Evolutionary conservation across 2,888 invertebrate genomes (phyloP), one percentile per base, ranked within the genome.

Genomic region (Noctuana brunneofusca): DNA sequence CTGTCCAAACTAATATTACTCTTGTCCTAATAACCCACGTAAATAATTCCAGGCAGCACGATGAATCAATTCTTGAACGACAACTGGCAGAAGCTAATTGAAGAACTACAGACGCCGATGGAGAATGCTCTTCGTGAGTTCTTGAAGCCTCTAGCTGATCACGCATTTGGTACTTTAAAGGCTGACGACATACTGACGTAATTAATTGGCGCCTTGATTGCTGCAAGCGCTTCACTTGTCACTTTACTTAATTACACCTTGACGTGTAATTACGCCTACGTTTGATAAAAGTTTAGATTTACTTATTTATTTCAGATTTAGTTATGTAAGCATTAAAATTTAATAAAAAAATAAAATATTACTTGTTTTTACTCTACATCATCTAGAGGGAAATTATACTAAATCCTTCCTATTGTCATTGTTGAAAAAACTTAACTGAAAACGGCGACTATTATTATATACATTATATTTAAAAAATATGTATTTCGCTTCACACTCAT

Each of bases 51-150:
- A 92, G 95, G 95, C 27, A 91, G 93, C 18, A 93, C 94, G 1
- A 95, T 96, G 94, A 96, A 96, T 78, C 81, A 92, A 30, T 96
- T 96, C 76, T 80, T 96, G 20, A 96, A 96, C 74, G 95, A 96
- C 52, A 96, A 96, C 77, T 96, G 96, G 96, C 92, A 93, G 71
- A 92, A 92, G 30, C 89, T 96, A 0, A 92, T 94, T 0, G 93
- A 93, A 27, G 96, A 96, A 73, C 90, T 96, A 3, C 95, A 95
- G 71, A 94, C 94, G 0, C 93, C 95, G 0, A 84, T 96, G 75
- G 95, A 96, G 75, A 93, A 93, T 6, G 88, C 89, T 0, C 72
- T 91, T 1, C 72, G 80, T 0, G 87, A 87, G 65, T 87, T 89
- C 71, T 67, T 91, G 49, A 88, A 87, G 66, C 91, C 91, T 0